Percentiles rank a stretch among this genome's conserved stretches.
phyloP scores from a whole-genome alignment of 64 coral and sea anemone genomes.

The Actinia tenebrosa region DNA sequence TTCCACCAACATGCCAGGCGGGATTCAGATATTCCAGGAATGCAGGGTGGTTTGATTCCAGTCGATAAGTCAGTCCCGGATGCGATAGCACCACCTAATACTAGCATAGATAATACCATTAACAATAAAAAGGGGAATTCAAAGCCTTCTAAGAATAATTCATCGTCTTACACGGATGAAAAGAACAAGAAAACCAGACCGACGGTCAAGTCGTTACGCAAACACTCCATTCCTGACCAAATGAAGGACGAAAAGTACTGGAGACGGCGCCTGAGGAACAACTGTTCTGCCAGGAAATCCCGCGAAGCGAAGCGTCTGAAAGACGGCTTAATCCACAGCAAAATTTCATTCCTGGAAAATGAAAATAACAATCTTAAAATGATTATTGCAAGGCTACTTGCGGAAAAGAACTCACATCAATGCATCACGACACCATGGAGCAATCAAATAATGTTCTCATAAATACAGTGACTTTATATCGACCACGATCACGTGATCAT shows the following conservation, averaged over 20 bases:
- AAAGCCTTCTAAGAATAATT: background rate
- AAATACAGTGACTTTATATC: too few species aligned
- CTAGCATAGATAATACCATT: background rate
- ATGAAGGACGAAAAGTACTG: slow-evolving; percentile 48
- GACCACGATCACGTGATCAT: too few species aligned
- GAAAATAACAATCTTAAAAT: slow-evolving; percentile 29
- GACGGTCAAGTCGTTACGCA: background rate
- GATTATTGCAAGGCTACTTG: slow-evolving; percentile 16
- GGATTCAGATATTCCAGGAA: background rate
- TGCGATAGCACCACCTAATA: background rate
- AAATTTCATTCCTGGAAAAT: slow-evolving; percentile 21
- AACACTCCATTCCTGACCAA: slow-evolving; percentile 7
- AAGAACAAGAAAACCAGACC: background rate
- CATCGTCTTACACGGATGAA: background rate
- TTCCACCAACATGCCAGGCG: too few species aligned
- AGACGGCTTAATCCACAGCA: background rate
- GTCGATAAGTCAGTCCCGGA: background rate
- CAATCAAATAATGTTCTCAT: background rate
- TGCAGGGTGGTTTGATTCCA: background rate
- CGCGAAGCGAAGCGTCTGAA: slow-evolving; percentile 38
- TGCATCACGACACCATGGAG: background rate
- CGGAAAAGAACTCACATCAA: slow-evolving; percentile 3
- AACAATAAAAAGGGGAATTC: background rate
- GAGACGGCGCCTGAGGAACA: slow-evolving; percentile 42
- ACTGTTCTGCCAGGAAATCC: slow-evolving; percentile 32